Evolutionary conservation across 2,113 vertebrate genomes (phyloP), one percentile per base, ranked within the genome.

Genomic region (Aleadryas rufinucha): DNA sequence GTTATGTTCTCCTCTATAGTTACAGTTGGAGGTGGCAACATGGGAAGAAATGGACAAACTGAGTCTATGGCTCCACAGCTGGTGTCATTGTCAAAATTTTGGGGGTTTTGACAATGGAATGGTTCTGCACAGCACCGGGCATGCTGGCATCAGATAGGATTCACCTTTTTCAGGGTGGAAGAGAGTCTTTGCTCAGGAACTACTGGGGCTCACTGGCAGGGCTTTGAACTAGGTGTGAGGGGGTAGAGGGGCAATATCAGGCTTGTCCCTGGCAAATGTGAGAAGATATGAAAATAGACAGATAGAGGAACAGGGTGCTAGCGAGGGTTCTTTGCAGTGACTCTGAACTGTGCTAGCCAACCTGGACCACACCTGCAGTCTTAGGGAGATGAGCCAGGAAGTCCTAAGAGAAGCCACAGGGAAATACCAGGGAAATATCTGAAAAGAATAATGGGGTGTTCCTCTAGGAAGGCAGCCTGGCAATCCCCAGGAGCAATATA

Each of bases 31-130:
- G 24, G 49, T 2, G 11, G 45, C 61, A 42, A 7, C 33, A 17
- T 27, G 60, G n/a, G 39, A 24, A 54, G 30, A 49, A 82, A 69
- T 41, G 31, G 47, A 35, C 8, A 27, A 15, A 47, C 20, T 22
- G 47, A 63, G 12, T 8, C 26, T 23, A 6, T 0, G 12, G 47
- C 33, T 68, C 21, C 54, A 54, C 0, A 0, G 53, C 28, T 26
- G 16, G 20, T 3, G 10, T 16, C 37, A 15, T 37, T 10, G 1
- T 14, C 60, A 60, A 18, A 60, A 41, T 68, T 17, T 10, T 12
- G 61, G 20, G 24, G 11, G 17, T 22, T 68, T 61, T 45, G n/a
- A 31, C 54, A 35, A 27, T 13, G 21, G 41, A 47, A 54, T 23
- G 26, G 41, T 5, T 53, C 54, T 13, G 22, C 17, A 16, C 26